phyloP scores from a whole-genome alignment of 1,140 invertebrate species.

The Neodiprion virginianus region DNA sequence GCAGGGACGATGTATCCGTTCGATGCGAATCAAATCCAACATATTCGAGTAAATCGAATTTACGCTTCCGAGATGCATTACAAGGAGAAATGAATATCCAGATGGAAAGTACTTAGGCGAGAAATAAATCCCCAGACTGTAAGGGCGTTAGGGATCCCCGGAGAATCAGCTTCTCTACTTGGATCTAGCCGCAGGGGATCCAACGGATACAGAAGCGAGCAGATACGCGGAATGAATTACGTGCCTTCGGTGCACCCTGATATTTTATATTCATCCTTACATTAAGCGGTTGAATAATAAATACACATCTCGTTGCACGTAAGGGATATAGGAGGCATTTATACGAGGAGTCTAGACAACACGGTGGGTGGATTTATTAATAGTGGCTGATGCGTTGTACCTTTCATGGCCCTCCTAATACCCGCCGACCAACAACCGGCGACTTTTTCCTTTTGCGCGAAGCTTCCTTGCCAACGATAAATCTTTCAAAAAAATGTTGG shows the following conservation, averaged over 20 bases:
- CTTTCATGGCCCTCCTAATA: background rate
- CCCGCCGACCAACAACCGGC: background rate
- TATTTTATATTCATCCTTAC: background rate
- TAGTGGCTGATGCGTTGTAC: background rate
- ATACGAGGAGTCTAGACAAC: background rate
- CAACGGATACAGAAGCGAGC: too few species aligned
- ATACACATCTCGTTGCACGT: background rate
- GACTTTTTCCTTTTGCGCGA: background rate
- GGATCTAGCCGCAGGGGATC: too few species aligned
- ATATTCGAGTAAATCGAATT: too few species aligned
- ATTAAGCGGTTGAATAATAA: background rate
- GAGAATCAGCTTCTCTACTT: background rate
- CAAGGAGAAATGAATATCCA: background rate
- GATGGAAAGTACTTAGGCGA: background rate
- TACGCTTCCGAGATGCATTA: background rate
- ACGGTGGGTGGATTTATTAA: background rate
- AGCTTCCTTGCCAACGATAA: constrained; percentile 32
- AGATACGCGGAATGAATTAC: background rate
- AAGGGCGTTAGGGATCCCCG: background rate
- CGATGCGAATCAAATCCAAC: too few species aligned
- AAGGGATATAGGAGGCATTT: background rate
- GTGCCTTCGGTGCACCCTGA: background rate
- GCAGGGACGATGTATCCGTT: too few species aligned
- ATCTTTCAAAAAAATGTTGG: constrained; percentile 31
- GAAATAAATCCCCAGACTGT: background rate